Conservation (phyloP, 1,140 invertebrate genomes). For the Procambarus virginalis region DNA sequence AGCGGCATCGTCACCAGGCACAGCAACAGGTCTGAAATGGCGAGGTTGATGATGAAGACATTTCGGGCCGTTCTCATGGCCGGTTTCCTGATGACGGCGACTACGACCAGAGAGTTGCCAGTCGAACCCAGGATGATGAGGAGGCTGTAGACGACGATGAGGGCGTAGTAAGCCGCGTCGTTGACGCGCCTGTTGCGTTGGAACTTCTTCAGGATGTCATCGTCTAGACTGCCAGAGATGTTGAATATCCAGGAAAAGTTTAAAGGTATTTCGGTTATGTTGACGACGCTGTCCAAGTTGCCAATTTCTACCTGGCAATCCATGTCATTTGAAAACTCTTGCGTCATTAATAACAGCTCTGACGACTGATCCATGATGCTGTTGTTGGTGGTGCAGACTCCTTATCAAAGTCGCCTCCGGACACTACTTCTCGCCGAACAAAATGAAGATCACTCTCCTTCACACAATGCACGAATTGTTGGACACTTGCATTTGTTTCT, state of each 20-base stretch:
- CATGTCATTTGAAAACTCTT: background rate
- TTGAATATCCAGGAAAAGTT: slow-evolving; percentile 67
- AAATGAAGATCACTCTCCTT: background rate
- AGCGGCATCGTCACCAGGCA: slow-evolving; percentile 90
- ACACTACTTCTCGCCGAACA: background rate
- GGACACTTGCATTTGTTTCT: too few relatives aligned
- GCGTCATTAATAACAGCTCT: background rate
- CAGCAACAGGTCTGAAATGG: slow-evolving; percentile 87
- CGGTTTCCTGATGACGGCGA: slow-evolving; percentile 84
- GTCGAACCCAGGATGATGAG: slow-evolving; percentile 85
- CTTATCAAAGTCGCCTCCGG: background rate
- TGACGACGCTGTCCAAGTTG: slow-evolving; percentile 15
- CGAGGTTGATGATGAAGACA: slow-evolving; percentile 92
- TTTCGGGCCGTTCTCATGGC: slow-evolving; percentile 90
- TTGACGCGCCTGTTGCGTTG: slow-evolving; percentile 80
- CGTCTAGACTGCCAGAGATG: slow-evolving; percentile 57
- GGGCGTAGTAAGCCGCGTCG: slow-evolving; percentile 79
- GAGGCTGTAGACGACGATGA: slow-evolving; percentile 83
- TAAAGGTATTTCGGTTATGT: slow-evolving; percentile 39
- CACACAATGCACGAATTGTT: too few relatives aligned
- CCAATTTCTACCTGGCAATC: background rate
- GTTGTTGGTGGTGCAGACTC: background rate
- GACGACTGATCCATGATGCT: background rate
- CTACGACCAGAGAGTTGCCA: slow-evolving; percentile 87
- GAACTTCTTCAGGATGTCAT: slow-evolving; percentile 64